phyloP scores from a whole-genome alignment of 1,140 invertebrate species.

The Drosophila prosaltans region DNA sequence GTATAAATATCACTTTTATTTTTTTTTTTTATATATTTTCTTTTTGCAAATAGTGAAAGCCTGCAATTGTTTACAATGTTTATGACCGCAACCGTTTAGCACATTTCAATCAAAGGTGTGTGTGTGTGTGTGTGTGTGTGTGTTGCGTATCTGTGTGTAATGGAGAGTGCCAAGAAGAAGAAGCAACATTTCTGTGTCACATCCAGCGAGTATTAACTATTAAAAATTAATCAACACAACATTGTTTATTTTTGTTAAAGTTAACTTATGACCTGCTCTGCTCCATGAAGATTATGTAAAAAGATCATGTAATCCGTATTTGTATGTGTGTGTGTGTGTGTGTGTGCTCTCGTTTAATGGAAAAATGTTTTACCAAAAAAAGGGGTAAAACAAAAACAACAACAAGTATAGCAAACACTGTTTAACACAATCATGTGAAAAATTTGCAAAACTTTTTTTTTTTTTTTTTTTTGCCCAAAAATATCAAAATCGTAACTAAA shows the following conservation, averaged over 20 bases:
- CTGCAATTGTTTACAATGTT: slow-evolving; percentile 12
- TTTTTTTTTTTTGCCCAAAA: slow-evolving; percentile 4
- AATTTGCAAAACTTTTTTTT: slow-evolving; percentile 5
- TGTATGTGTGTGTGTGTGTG: background rate
- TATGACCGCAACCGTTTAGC: slow-evolving; percentile 9
- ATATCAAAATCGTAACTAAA: slow-evolving; percentile 12
- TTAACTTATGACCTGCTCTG: slow-evolving; percentile 1
- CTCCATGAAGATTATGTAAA: slow-evolving; percentile 3
- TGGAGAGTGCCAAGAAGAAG: too few species aligned
- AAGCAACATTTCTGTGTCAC: too few species aligned
- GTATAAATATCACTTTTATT: background rate
- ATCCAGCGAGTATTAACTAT: background rate
- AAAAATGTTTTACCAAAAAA: slow-evolving; percentile 1
- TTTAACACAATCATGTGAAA: slow-evolving; percentile 14
- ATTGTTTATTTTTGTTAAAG: background rate
- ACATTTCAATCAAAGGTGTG: slow-evolving; percentile 8
- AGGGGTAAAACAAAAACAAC: background rate
- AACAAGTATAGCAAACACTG: background rate
- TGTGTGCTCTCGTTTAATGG: slow-evolving; percentile 7
- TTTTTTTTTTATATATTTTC: background rate
- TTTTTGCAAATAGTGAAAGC: slow-evolving; percentile 4
- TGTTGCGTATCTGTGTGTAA: too few species aligned
- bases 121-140: background rate
- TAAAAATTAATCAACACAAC: slow-evolving; percentile 1
- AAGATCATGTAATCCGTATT: slow-evolving; percentile 8